phyloP scores from a whole-genome alignment of 2,888 invertebrate genomes.

The Pinctada fucata region DNA sequence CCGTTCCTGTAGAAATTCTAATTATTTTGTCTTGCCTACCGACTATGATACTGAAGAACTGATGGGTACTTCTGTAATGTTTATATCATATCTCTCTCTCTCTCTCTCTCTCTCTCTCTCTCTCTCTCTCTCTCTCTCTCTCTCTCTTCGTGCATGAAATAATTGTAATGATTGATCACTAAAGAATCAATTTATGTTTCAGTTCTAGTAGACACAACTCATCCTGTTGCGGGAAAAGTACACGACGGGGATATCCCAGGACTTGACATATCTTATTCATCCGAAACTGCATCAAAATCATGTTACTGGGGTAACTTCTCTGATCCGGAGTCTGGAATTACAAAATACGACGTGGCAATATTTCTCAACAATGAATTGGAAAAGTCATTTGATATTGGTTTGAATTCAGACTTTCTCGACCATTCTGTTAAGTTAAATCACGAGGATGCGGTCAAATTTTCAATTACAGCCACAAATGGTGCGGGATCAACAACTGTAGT shows the following conservation, averaged over 20 bases:
- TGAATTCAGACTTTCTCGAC: conserved; percentile 37
- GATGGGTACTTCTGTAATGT: too few relatives aligned
- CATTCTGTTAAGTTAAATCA: conserved; percentile 45
- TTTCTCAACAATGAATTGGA: conserved; percentile 50
- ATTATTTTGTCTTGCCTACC: too few relatives aligned
- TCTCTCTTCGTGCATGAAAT: too few relatives aligned
- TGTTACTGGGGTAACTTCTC: conserved; percentile 49
- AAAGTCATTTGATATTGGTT: conserved; percentile 43
- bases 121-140: too few relatives aligned
- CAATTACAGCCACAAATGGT: conserved; percentile 57
- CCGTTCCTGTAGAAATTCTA: too few relatives aligned
- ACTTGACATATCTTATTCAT: conserved; percentile 44
- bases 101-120: too few relatives aligned
- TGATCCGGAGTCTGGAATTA: conserved; percentile 55
- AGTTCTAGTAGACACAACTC: conserved; percentile 56
- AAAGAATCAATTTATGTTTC: too few relatives aligned
- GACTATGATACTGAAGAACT: too few relatives aligned
- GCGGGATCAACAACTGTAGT: conserved; percentile 45
- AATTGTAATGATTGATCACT: too few relatives aligned
- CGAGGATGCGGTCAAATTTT: conserved; percentile 40
- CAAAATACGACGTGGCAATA: conserved; percentile 47
- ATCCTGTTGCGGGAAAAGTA: conserved; percentile 47
- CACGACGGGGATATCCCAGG: conserved; percentile 40
- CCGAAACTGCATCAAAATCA: conserved; percentile 48
- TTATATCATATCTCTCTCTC: too few relatives aligned